Evolutionary conservation across 2,797 vertebrate species (phyloP).

Genomic region (Typhlichthys eigenmanni): DNA sequence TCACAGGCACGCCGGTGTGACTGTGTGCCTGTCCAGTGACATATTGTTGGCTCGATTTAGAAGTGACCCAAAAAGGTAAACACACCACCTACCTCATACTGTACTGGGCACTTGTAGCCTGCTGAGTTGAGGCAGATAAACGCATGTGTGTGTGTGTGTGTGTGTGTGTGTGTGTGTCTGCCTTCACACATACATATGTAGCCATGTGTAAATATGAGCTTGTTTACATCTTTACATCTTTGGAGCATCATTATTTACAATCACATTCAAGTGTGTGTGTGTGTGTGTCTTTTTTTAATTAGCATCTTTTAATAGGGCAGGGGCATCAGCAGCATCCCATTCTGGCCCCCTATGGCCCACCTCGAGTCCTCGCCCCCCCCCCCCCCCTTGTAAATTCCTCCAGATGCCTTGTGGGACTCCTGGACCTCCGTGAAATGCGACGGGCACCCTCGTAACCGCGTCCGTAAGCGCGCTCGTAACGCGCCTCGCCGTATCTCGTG

Average conservation of each 20-base stretch:
- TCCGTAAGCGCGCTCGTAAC: conserved; percentile 72
- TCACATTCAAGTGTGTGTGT: conserved; percentile 31
- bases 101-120: conserved; percentile 44
- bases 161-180: conserved; percentile 15
- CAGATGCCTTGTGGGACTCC: conserved; percentile 77
- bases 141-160: background rate
- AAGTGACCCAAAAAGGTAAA: conserved; percentile 75
- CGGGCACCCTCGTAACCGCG: conserved; percentile 73
- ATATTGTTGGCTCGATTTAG: conserved; percentile 74
- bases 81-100: conserved; percentile 54
- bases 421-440: conserved; percentile 79
- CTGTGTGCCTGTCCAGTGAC: conserved; percentile 61
- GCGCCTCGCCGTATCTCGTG: conserved; percentile 70
- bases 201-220: conserved; percentile 31
- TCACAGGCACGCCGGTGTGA: conserved; percentile 50
- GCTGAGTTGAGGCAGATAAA: conserved; percentile 41
- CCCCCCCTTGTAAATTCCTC: conserved; percentile 74
- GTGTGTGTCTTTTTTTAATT: conserved; percentile 56
- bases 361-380: conserved; percentile 9
- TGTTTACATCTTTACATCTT: conserved; percentile 26
- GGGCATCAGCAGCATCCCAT: conserved; percentile 59
- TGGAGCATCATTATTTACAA: background rate
- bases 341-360: conserved; percentile 16
- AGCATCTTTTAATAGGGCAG: conserved; percentile 58
- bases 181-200: conserved; percentile 26